These are phyloP conservation scores for Orchesellides sinensis DNA, from an alignment of 2,888 invertebrate genomes.

Conservation along the genomic window DNA sequence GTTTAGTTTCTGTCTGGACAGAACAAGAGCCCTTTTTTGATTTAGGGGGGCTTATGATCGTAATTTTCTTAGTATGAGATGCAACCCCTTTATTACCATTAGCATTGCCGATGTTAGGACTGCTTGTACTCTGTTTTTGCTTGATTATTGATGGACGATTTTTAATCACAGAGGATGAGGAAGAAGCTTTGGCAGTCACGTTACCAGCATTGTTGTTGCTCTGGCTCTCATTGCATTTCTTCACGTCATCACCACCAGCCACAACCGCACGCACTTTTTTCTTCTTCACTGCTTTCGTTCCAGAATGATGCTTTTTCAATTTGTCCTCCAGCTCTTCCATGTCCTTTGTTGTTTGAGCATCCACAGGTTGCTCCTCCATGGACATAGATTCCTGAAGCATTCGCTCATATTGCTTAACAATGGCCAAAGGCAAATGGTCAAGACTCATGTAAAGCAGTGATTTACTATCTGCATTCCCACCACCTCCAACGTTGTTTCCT, in stretches of 20 bases:
- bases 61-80: constrained; percentile 38
- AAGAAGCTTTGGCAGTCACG: not conserved
- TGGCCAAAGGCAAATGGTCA: constrained; percentile 73
- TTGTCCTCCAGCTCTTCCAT: not conserved
- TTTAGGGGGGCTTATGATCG: constrained; percentile 38
- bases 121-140: constrained; percentile 1
- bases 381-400: constrained; percentile 69
- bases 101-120: not conserved
- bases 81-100: constrained; percentile 10
- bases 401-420: constrained; percentile 74
- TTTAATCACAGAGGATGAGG: constrained; percentile 21
- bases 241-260: not conserved
- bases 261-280: not conserved
- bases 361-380: constrained; percentile 19
- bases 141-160: constrained; percentile 42
- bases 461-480: constrained; percentile 70
- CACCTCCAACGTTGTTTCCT: not conserved
- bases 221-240: not conserved
- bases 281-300: not conserved
- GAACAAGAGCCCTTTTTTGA: constrained; percentile 10
- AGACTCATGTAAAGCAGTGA: constrained; percentile 74
- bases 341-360: too few species aligned
- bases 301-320: constrained; percentile 5
- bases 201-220: not conserved
- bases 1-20: constrained; percentile 7